These are phyloP conservation scores for Thymelicus sylvestris DNA, from an alignment of 2,888 invertebrate species.

Conservation along the genomic window DNA sequence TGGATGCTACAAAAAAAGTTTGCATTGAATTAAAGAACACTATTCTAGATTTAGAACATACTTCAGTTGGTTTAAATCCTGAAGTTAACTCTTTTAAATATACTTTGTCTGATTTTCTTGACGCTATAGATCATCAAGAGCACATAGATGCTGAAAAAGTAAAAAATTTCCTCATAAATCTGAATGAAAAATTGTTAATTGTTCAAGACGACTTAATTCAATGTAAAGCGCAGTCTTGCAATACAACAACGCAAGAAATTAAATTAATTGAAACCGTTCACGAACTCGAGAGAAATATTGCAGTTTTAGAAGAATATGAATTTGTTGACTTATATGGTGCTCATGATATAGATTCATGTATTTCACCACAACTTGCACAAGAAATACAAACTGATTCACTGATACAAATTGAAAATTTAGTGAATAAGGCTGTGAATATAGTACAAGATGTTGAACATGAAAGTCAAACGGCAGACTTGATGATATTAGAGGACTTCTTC, in stretches of 20 bases:
- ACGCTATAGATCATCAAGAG: constrained; percentile 59
- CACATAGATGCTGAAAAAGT: constrained; percentile 63
- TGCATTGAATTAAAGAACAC: constrained; percentile 62
- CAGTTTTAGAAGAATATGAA: constrained; percentile 68
- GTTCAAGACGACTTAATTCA: constrained; percentile 69
- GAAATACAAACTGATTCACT: constrained; percentile 64
- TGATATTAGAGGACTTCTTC: constrained; percentile 66
- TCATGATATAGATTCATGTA: constrained; percentile 60
- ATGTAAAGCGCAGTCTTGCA: constrained; percentile 55
- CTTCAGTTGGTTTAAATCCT: constrained; percentile 21
- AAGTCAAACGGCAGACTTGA: constrained; percentile 57
- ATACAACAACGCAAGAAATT: constrained; percentile 59
- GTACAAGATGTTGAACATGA: constrained; percentile 59
- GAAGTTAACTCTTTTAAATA: constrained; percentile 39
- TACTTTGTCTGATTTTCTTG: constrained; percentile 57
- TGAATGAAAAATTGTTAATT: constrained; percentile 60
- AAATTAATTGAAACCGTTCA: constrained; percentile 65
- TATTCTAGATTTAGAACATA: constrained; percentile 52
- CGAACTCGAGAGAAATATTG: constrained; percentile 69
- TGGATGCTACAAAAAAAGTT: constrained; percentile 58
- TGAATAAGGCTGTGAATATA: constrained; percentile 60
- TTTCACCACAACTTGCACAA: constrained; percentile 55
- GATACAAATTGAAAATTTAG: constrained; percentile 59
- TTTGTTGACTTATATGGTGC: constrained; percentile 65
- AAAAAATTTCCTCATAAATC: constrained; percentile 62